Evolutionary conservation across 1,140 invertebrate species (phyloP).

Genomic region (Aphaenogaster floridana): DNA sequence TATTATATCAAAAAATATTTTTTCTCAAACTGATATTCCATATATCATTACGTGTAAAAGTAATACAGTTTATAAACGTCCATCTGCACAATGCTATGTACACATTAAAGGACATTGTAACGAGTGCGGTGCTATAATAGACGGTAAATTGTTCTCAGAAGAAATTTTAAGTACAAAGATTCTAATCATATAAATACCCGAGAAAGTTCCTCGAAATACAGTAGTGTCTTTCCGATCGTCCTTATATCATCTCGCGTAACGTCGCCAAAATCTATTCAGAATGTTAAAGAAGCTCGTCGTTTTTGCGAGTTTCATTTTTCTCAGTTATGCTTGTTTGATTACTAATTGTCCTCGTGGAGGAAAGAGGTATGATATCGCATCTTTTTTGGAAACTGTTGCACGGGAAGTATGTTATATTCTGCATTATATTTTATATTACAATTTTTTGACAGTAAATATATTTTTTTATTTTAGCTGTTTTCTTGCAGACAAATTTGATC

Average conservation of each 20-base stretch:
- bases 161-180: conserved; percentile 77
- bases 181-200: conserved; percentile 78
- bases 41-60: no score
- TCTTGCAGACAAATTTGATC: neutral
- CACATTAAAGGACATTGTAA: no score
- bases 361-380: conserved; percentile 84
- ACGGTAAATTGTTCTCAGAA: neutral
- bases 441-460: neutral
- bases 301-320: conserved; percentile 68
- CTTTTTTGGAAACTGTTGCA: conserved; percentile 77
- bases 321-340: conserved; percentile 85
- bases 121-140: no score
- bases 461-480: neutral
- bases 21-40: no score
- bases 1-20: no score
- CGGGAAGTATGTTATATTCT: conserved; percentile 74
- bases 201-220: conserved; percentile 22
- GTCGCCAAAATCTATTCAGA: neutral
- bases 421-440: neutral
- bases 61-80: no score
- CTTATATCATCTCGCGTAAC: conserved; percentile 21
- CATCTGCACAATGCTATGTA: no score
- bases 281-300: conserved; percentile 74
- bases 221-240: conserved; percentile 71
- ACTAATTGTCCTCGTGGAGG: conserved; percentile 88